phyloP scores from a whole-genome alignment of 2,888 invertebrate species.

The Linnaemya vulpina region DNA sequence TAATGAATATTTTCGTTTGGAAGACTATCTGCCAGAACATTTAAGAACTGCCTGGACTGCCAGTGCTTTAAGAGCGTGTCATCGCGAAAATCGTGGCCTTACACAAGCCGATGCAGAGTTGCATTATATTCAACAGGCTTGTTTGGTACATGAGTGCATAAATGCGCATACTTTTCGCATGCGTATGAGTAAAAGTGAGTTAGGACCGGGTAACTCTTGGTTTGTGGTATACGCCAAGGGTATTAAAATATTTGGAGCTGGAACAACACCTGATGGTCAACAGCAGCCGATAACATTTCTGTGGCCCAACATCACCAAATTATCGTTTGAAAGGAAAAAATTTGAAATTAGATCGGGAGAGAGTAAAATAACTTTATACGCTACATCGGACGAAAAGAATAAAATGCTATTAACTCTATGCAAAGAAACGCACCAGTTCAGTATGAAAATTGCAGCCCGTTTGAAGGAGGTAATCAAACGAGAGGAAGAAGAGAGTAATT shows the following conservation, averaged over 20 bases:
- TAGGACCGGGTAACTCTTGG: conserved; percentile 91
- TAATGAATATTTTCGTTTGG: conserved; percentile 88
- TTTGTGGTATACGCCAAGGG: conserved; percentile 96
- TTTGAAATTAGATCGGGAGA: conserved; percentile 97
- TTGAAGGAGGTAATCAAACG: conserved; percentile 91
- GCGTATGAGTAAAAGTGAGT: conserved; percentile 89
- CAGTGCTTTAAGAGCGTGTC: conserved; percentile 87
- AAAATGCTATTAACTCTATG: conserved; percentile 94
- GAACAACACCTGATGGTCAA: conserved; percentile 84
- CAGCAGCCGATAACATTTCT: conserved; percentile 91
- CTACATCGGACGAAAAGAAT: conserved; percentile 96
- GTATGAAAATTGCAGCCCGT: conserved; percentile 94
- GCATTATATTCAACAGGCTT: conserved; percentile 95
- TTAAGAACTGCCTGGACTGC: conserved; percentile 85
- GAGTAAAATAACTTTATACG: conserved; percentile 94
- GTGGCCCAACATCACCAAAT: conserved; percentile 97
- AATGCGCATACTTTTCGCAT: conserved; percentile 95
- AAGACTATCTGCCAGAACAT: conserved; percentile 91
- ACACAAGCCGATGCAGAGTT: conserved; percentile 91
- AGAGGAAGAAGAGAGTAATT: conserved; percentile 91
- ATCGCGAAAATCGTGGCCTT: conserved; percentile 91
- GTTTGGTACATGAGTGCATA: conserved; percentile 91
- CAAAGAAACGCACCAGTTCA: conserved; percentile 97
- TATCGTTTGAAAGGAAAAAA: conserved; percentile 98
- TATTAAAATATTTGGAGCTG: conserved; percentile 90